Conservation (phyloP, 2,113 vertebrate species). For the Atractosteus spatula region DNA sequence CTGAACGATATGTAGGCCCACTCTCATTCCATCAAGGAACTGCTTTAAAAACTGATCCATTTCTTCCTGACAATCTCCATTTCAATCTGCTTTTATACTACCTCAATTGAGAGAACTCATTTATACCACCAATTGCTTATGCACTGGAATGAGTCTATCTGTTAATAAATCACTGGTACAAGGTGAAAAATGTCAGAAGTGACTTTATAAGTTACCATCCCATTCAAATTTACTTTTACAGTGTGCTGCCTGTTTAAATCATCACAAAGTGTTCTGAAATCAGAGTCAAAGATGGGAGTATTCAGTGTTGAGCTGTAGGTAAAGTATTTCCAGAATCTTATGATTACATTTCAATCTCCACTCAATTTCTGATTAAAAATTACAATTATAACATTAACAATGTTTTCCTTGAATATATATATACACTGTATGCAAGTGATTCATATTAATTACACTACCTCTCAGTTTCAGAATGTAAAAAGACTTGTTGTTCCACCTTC, state of each 20-base stretch:
- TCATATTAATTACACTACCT: slow-evolving; percentile 5
- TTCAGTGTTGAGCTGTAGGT: slow-evolving; percentile 7
- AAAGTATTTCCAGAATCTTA: background rate
- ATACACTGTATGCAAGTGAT: too few relatives aligned
- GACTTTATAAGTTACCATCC: slow-evolving; percentile 42
- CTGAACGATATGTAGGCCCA: background rate
- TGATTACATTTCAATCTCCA: too few relatives aligned
- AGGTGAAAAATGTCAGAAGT: slow-evolving; percentile 8
- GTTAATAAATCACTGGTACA: background rate
- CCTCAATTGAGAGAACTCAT: slow-evolving; percentile 7
- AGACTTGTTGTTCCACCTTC: too few relatives aligned
- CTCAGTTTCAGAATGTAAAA: slow-evolving; percentile 15
- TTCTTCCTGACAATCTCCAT: slow-evolving; percentile 7
- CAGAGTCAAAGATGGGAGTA: slow-evolving; percentile 9
- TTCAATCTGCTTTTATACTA: background rate
- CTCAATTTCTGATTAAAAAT: too few relatives aligned
- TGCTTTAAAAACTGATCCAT: slow-evolving; percentile 6
- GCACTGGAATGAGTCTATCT: background rate
- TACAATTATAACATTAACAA: too few relatives aligned
- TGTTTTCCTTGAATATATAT: too few relatives aligned
- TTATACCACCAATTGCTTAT: background rate
- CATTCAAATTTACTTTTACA: slow-evolving; percentile 49
- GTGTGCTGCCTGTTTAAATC: slow-evolving; percentile 50
- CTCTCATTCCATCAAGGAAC: background rate
- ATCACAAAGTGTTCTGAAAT: slow-evolving; percentile 36